Percentiles rank a stretch among this genome's conserved stretches.
Conservation (phyloP, 1,140 invertebrate genomes). For the Sitophilus oryzae region DNA sequence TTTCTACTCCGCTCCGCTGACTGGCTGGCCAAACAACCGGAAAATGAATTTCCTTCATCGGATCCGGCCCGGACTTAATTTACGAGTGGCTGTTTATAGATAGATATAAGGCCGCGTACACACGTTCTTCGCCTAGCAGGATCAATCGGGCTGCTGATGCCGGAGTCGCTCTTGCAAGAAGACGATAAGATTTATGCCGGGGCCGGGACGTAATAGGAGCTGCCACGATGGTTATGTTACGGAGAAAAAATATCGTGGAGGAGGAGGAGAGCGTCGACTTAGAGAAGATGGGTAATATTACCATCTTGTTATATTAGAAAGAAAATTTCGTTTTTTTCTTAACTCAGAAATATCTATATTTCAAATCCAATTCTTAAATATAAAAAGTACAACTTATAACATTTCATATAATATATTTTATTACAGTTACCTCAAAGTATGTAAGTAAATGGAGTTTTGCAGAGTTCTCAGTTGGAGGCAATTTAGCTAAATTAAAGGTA, state of each 20-base stretch:
- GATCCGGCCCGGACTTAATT: slow-evolving; percentile 44
- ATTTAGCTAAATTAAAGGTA: no score
- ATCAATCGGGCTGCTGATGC: slow-evolving; percentile 36
- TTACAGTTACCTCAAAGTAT: no score
- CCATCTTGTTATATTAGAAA: no score
- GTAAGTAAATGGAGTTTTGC: no score
- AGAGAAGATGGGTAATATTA: no score
- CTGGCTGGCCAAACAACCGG: slow-evolving; percentile 43
- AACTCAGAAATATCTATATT: no score
- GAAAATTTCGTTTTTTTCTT: no score
- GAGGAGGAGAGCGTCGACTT: neutral
- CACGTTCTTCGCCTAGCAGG: no score
- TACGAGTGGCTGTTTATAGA: slow-evolving; percentile 45
- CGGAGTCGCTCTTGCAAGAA: slow-evolving; percentile 43
- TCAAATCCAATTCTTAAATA: no score
- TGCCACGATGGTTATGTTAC: slow-evolving; percentile 9
- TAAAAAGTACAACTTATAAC: no score
- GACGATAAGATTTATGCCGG: slow-evolving; percentile 42
- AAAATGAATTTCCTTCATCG: slow-evolving; percentile 47
- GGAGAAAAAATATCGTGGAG: slow-evolving; percentile 11
- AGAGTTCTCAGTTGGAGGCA: no score
- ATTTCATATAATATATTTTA: no score
- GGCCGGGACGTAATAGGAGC: slow-evolving; percentile 10
- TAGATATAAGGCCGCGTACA: slow-evolving; percentile 41
- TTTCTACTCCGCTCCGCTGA: slow-evolving; percentile 33